Percentiles rank a stretch among this genome's conserved stretches.
phyloP scores from a whole-genome alignment of 2,888 invertebrate genomes.

The Neoitamus cyanurus region DNA sequence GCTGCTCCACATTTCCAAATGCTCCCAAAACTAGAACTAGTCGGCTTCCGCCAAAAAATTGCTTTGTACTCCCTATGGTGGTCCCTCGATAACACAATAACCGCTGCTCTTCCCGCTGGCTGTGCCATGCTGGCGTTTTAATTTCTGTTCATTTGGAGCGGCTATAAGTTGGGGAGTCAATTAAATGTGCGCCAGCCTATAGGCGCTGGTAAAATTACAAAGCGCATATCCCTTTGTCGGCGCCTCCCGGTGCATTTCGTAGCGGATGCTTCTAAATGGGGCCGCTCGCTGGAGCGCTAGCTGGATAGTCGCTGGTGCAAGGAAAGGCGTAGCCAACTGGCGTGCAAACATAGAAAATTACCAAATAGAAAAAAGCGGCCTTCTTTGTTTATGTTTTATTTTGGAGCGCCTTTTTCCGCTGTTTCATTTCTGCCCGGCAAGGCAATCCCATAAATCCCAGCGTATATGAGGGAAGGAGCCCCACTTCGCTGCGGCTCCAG shows the following conservation, averaged over 20 bases:
- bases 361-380: not conserved
- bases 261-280: not conserved
- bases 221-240: not conserved
- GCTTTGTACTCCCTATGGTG: not conserved
- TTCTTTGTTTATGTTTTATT: not conserved
- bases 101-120: not conserved
- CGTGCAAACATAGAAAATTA: not conserved
- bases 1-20: not conserved
- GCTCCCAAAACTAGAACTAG: not conserved
- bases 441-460: not conserved
- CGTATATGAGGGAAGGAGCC: not conserved
- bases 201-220: not conserved
- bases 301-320: not conserved
- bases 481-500: not conserved
- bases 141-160: not conserved
- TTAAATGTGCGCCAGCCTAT: not conserved
- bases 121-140: not conserved
- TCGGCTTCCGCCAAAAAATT: not conserved
- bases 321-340: not conserved
- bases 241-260: not conserved
- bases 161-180: not conserved
- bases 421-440: not conserved
- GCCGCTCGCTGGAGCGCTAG: not conserved
- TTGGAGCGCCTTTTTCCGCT: not conserved
- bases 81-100: not conserved